Base-by-base conservation (phyloP, 1,140 invertebrate species). In the Probaryconus sp. region DNA sequence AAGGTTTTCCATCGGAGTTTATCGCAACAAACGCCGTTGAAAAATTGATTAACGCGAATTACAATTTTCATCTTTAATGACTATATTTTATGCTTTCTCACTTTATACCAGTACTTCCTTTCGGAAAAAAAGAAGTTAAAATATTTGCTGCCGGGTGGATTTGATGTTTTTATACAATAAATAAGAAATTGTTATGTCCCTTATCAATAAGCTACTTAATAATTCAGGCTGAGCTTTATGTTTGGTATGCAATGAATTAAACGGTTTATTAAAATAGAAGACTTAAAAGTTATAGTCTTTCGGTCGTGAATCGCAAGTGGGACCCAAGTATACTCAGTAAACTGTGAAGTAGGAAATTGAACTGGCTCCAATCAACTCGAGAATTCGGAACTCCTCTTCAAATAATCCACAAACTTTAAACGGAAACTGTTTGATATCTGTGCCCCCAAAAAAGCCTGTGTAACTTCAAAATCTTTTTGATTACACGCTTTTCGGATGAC, bases 211-310 rank as follows among this genome's bases (percentile, higher is more conserved):
- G 45, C 38, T 61, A 26, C 50, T 61, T 70, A 17, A 55, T 48
- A 61, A 55, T 55, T 53, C 18, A 2, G 31, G 38, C 26, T 11
- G 50, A 47, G 60, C 56, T 70, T 70, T 55, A 48, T 63, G 42
- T 63, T 61, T 70, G 67, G 55, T 61, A 53, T 70, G 40, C 35
- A 71, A 71, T 51, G 68, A 71, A 56, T 71, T 71, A 71, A 71
- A 63, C 50, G 58, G 68, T 71, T 63, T 71, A 64, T 64, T 63
- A 71, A 63, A 71, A 56, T 45, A 64, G 26, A 51, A 71, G 58
- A 71, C 68, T 64, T 56, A 63, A 58, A 64, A 71, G 58, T 71
- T 71, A 64, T 71, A 71, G 51, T 64, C 68, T 18, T 28, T 64
- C 55, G 51, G 48, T 64, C 58, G 58, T 31, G 37, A 55, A 37